These are phyloP conservation scores for Streptopelia turtur DNA, from an alignment of 2,797 vertebrate species.

Conservation along the genomic window DNA sequence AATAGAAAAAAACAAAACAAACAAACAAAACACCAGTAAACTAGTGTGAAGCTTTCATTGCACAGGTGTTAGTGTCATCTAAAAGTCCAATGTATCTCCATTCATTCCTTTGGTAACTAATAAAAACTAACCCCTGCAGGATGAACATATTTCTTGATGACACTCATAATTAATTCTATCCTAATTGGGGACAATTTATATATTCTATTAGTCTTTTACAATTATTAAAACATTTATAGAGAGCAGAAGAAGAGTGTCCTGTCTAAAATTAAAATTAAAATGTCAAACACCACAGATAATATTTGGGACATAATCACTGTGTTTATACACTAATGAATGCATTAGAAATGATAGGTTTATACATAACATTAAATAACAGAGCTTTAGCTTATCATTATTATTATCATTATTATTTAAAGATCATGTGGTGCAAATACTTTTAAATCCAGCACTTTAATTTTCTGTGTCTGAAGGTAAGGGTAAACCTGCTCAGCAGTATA, in stretches of 20 bases:
- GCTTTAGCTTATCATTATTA: conserved; percentile 22
- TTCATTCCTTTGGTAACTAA: not conserved
- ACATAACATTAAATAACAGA: not conserved
- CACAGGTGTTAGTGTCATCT: not conserved
- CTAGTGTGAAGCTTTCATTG: not conserved
- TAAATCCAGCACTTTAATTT: conserved; percentile 28
- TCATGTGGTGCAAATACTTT: conserved; percentile 19
- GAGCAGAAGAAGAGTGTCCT: not conserved
- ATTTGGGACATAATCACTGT: conserved; percentile 16
- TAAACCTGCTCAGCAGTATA: conserved; percentile 27
- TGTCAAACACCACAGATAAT: not conserved
- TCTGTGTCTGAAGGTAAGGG: not conserved
- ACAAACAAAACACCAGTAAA: not conserved
- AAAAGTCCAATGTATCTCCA: not conserved
- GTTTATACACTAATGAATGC: conserved; percentile 11
- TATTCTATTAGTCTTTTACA: not conserved
- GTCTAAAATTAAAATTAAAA: conserved; percentile 18
- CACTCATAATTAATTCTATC: not conserved
- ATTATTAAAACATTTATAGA: not conserved
- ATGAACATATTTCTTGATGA: not conserved
- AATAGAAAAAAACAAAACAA: not conserved
- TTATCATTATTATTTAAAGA: conserved; percentile 37
- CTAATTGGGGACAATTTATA: not conserved
- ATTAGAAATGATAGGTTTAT: not conserved
- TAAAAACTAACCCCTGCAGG: not conserved